Evolutionary conservation across 2,888 invertebrate genomes (phyloP).

Genomic region (Lypha dubia): DNA sequence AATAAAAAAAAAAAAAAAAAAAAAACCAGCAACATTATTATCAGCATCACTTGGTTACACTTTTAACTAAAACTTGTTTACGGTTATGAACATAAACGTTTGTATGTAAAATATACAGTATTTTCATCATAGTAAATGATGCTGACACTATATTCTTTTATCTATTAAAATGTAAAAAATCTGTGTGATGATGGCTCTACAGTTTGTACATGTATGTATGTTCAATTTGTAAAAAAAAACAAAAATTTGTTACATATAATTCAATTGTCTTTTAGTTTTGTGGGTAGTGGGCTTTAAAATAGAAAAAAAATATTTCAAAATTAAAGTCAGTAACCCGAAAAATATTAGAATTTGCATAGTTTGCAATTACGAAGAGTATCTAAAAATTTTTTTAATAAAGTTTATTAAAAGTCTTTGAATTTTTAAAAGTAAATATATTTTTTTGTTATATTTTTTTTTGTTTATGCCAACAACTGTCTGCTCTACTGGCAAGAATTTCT

Average conservation of each 20-base stretch:
- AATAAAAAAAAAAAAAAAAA: too few species aligned
- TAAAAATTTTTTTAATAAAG: too few species aligned
- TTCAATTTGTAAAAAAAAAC: not conserved
- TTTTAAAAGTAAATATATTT: not conserved
- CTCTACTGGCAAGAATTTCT: not conserved
- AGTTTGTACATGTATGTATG: not conserved
- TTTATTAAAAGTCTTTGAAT: not conserved
- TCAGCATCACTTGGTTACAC: conserved; percentile 38
- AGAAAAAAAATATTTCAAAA: not conserved
- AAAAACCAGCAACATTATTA: too few species aligned
- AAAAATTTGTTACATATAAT: not conserved
- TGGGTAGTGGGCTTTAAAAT: not conserved
- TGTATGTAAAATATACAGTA: conserved; percentile 17
- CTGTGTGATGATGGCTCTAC: conserved; percentile 20
- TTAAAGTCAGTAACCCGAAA: not conserved
- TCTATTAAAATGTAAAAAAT: conserved; percentile 54
- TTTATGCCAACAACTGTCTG: conserved; percentile 22
- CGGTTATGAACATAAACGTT: not conserved
- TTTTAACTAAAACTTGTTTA: conserved; percentile 43
- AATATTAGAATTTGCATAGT: too few species aligned
- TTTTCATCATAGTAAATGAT: conserved; percentile 62
- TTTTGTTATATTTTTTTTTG: not conserved
- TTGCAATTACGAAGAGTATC: too few species aligned
- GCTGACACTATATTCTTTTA: conserved; percentile 67
- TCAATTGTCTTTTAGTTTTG: not conserved